Base-by-base conservation (phyloP, 2,113 vertebrate species). In the Accipiter virgatus region DNA sequence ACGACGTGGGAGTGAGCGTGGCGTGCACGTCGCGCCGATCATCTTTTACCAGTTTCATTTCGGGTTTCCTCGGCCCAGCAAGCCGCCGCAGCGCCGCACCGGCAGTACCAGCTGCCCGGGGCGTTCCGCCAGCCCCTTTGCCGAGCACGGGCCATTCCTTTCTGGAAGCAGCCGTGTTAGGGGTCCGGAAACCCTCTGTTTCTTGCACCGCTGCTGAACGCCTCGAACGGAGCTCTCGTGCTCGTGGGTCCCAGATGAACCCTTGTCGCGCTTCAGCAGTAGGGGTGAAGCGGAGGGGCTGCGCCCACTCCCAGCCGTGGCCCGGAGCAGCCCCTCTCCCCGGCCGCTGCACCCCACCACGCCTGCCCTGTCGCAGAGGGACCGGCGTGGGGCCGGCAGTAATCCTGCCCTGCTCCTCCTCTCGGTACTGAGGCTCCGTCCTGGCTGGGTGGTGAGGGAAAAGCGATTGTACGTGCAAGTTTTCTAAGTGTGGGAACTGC, bases 81-180 rank as follows among this genome's bases (percentile, higher is more conserved):
- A 84, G 40, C 15, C 21, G 2, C 3, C 2, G 5, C 7, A 47
- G 43, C 8, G 0, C 26, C 53, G 27, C 3, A 7, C 43, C 13
- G 10, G 9, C 14, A n/a, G 9, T 8, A 8, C 13, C 31, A 3
- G 1, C 25, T 4, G 2, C 4, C 6, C 5, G 11, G 4, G 14
- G 16, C 13, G 58, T 38, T 59, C 61, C 2, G 2, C 2, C 18
- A 4, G 32, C 23, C 23, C 1, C 0, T 19, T 36, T 16, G 43
- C 67, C 9, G 1, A 18, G 61, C n/a, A 2, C 1, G 8, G 26
- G 6, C 21, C 61, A 0, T 29, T 63, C 4, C 17, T 70, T 65
- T 19, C 23, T 10, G 31, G 15, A 55, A 89, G 43, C 8, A 6
- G 4, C 40, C 7, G 0, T 18, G 15, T 63, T 9, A 34, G 11